Percentiles rank a stretch among this genome's conserved stretches.
Evolutionary conservation across 2,113 vertebrate genomes (phyloP).

Genomic region (Mus pahari): DNA sequence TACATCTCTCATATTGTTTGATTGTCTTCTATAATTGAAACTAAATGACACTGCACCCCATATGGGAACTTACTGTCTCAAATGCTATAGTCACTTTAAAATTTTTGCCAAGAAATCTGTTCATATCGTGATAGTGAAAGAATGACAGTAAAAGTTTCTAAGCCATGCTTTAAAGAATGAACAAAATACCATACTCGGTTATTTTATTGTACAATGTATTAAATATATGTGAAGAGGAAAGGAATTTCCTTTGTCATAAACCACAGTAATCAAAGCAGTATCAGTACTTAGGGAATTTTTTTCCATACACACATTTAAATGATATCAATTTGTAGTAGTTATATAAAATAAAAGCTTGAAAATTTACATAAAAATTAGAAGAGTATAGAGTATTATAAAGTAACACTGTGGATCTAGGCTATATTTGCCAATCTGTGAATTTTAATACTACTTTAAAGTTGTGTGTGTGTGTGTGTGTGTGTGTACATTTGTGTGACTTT

Average conservation of each 20-base stretch:
- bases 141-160: not conserved
- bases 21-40: not conserved
- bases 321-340: not conserved
- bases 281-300: not conserved
- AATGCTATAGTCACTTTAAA: not conserved
- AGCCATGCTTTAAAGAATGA: constrained; percentile 13
- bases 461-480: not conserved
- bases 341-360: not conserved
- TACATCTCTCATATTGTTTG: not conserved
- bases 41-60: not conserved
- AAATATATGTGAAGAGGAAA: not conserved
- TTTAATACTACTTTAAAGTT: not conserved
- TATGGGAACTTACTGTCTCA: not conserved
- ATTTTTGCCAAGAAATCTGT: constrained; percentile 24
- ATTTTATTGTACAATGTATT: not conserved
- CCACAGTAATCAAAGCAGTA: not conserved
- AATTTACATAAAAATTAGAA: not conserved
- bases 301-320: not conserved
- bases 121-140: not conserved
- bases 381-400: not conserved
- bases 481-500: not conserved
- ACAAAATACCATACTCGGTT: not conserved
- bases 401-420: not conserved
- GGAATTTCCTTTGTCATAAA: constrained; percentile 38
- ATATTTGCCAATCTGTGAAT: not conserved